phyloP scores from a whole-genome alignment of 2,113 vertebrate species.

The Camelus dromedarius region DNA sequence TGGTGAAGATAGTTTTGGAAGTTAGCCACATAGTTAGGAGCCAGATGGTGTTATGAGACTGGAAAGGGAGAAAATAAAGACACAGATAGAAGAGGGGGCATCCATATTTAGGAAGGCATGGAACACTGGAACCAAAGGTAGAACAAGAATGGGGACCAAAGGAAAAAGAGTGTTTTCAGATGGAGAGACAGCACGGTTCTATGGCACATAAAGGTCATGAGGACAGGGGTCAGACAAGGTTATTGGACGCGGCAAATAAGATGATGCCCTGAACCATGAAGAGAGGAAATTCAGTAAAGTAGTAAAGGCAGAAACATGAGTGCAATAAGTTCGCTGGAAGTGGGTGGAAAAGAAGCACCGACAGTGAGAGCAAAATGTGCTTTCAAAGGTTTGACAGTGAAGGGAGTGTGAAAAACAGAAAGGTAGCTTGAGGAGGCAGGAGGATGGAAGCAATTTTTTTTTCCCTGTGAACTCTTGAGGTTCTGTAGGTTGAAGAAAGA shows the following conservation, averaged over 20 bases:
- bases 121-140: background rate
- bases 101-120: background rate
- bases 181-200: background rate
- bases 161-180: background rate
- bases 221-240: background rate
- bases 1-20: slow-evolving; percentile 74
- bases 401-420: slow-evolving; percentile 4
- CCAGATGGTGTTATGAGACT: slow-evolving; percentile 71
- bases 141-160: background rate
- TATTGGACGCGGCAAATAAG: background rate
- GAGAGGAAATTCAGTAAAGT: background rate
- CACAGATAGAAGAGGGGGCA: slow-evolving; percentile 38
- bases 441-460: background rate
- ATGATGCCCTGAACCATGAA: background rate
- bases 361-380: background rate
- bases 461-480: background rate
- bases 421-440: background rate
- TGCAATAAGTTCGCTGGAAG: background rate
- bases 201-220: background rate
- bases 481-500: background rate
- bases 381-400: background rate
- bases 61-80: slow-evolving; percentile 57
- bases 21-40: slow-evolving; percentile 46
- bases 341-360: background rate
- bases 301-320: background rate